Conservation (phyloP, 2,797 vertebrate species). For the Diglossa cyanea region DNA sequence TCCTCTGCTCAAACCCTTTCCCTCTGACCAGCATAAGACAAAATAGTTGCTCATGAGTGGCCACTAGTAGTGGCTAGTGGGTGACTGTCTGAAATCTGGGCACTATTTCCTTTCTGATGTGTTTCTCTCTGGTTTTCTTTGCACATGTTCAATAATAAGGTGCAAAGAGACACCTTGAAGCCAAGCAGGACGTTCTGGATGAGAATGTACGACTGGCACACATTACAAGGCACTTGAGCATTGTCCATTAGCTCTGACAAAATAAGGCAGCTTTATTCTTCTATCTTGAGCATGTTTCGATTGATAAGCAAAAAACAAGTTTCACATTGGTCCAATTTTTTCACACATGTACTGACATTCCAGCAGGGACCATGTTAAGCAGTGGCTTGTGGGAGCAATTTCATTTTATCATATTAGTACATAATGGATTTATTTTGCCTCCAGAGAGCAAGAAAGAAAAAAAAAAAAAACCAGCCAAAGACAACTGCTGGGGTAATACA, state of each 20-base stretch:
- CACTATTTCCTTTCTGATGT: neutral
- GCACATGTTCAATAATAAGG: neutral
- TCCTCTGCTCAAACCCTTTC: neutral
- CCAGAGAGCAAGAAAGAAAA: neutral
- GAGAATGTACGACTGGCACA: neutral
- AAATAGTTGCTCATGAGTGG: neutral
- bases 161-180: neutral
- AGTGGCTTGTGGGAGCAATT: neutral
- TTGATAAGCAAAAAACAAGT: neutral
- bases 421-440: neutral
- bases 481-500: neutral
- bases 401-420: neutral
- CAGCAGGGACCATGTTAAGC: neutral
- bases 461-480: neutral
- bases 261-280: neutral
- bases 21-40: neutral
- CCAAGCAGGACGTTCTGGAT: neutral
- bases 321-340: neutral
- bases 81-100: neutral
- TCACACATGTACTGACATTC: neutral
- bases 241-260: neutral
- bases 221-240: neutral
- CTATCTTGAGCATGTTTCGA: neutral
- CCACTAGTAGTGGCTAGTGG: neutral
- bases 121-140: neutral